A percentile compares a stretch with the other conserved stretches of the same genome.
phyloP scores from a whole-genome alignment of 1,140 invertebrate species.

The Paramacrobiotus metropolitanus region DNA sequence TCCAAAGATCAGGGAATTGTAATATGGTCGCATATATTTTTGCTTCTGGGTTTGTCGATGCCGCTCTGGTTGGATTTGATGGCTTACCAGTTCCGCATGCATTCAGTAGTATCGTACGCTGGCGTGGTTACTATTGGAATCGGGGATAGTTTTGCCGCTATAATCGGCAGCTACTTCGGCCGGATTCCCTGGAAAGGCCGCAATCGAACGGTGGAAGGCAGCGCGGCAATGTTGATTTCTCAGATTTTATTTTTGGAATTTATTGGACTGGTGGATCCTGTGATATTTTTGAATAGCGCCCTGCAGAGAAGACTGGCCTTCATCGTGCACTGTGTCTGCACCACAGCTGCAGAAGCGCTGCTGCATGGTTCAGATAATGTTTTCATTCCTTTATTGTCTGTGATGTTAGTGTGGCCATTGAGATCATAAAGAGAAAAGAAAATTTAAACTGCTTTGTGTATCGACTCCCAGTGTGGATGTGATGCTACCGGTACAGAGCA shows the following conservation, averaged over 20 bases:
- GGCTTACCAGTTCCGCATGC: background rate
- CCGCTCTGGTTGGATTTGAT: background rate
- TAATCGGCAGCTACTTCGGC: background rate
- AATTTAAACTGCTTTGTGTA: no score
- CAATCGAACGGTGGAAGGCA: background rate
- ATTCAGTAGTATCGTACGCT: background rate
- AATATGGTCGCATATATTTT: background rate
- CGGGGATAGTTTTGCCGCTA: background rate
- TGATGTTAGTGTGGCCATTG: background rate
- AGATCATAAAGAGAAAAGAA: no score
- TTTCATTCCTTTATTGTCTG: background rate
- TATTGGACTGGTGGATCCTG: background rate
- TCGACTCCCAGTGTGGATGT: no score
- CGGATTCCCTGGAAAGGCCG: background rate
- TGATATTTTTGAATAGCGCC: background rate
- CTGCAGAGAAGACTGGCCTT: background rate
- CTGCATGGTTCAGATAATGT: background rate
- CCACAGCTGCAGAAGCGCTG: background rate
- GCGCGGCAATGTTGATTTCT: background rate
- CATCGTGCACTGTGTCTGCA: background rate
- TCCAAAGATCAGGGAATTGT: background rate
- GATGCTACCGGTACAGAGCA: no score
- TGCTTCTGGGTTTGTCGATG: background rate
- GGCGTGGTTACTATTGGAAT: background rate
- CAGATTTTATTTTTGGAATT: background rate